Evolutionary conservation across 1,140 invertebrate species (phyloP), one percentile per base, ranked within the genome.

Genomic region (Hyposmocoma kahamanoa): DNA sequence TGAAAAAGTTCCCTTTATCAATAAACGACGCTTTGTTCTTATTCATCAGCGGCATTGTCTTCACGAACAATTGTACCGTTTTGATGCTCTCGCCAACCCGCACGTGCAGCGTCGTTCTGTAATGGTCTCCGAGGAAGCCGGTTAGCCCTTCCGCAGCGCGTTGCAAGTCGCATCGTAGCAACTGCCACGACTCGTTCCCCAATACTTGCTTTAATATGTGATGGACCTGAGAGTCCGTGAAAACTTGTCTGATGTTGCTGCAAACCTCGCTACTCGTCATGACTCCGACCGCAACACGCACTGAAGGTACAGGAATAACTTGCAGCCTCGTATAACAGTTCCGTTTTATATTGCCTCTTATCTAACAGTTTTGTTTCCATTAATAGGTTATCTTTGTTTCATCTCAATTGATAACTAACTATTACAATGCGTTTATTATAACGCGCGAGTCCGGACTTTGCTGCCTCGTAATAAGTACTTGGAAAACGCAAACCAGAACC

Each of bases 91-190:
- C 62, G 0, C 17, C 36, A 1, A 56, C 32, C 21, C 48, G 47
- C 2, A 81, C 59, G 13, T 58, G 30, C 0, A 84, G 38, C 0
- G 39, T 53, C 4, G 70, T 42, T 11, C 60, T 62, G 2, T 66
- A 60, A 30, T 84, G 77, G 21, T 81, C 77, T 1, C 68, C 76
- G 0, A 84, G 56, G 49, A 77, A 81, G 3, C 77, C 80, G 0
- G 66, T 45, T 0, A 82, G 22, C 0, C 77, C 80, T 1, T 66
- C 48, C 0, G 47, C 20, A 0, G 70, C 68, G 2, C 65, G 63
- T 11, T 48, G 59, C 3, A 74, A 19, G 2, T 71, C 58, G 4
- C 50, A 47, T 1, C 53, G n/a, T n/a, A n/a, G n/a, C n/a, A n/a
- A n/a, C n/a, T n/a, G n/a, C n/a, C n/a, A 10, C 50, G 57, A 71